Conservation (phyloP, 1,140 invertebrate species). For the Trichogramma pretiosum region DNA sequence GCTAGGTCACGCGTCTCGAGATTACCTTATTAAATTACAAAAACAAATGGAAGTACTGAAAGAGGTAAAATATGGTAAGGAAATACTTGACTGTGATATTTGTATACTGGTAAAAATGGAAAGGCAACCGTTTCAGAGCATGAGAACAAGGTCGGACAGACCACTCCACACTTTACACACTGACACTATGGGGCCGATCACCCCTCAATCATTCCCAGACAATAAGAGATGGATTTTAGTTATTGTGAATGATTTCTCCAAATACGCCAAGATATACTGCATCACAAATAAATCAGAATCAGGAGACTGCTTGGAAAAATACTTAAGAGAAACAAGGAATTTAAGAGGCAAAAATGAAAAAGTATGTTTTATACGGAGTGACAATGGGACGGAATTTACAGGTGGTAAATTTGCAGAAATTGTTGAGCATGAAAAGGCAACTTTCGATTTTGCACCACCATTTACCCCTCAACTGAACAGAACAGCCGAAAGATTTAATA, state of each 20-base stretch:
- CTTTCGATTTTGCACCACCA: slow-evolving; percentile 8
- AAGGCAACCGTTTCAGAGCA: slow-evolving; percentile 17
- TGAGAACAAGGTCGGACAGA: slow-evolving; percentile 13
- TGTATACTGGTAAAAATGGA: slow-evolving; percentile 20
- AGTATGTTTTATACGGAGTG: slow-evolving; percentile 19
- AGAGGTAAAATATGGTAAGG: slow-evolving; percentile 6
- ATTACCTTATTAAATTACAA: slow-evolving; percentile 9
- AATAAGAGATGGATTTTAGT: slow-evolving; percentile 11
- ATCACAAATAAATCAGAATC: slow-evolving; percentile 16
- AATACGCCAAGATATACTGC: slow-evolving; percentile 9
- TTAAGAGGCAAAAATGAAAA: slow-evolving; percentile 14
- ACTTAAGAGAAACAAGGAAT: slow-evolving; percentile 12
- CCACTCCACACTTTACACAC: slow-evolving; percentile 17
- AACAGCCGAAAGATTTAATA: no score
- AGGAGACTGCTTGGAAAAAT: slow-evolving; percentile 13
- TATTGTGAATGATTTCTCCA: slow-evolving; percentile 14
- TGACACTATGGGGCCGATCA: slow-evolving; percentile 16
- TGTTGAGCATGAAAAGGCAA: slow-evolving; percentile 14
- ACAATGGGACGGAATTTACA: slow-evolving; percentile 13
- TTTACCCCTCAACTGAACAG: slow-evolving; percentile 11
- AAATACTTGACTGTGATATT: slow-evolving; percentile 15
- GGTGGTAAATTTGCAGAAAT: slow-evolving; percentile 12
- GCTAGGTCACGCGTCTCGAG: slow-evolving; percentile 10
- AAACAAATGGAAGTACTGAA: slow-evolving; percentile 6
- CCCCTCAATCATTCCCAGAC: slow-evolving; percentile 14